phyloP scores from a whole-genome alignment of 2,113 vertebrate genomes.

The Gnathonemus echidnorhynchus region DNA sequence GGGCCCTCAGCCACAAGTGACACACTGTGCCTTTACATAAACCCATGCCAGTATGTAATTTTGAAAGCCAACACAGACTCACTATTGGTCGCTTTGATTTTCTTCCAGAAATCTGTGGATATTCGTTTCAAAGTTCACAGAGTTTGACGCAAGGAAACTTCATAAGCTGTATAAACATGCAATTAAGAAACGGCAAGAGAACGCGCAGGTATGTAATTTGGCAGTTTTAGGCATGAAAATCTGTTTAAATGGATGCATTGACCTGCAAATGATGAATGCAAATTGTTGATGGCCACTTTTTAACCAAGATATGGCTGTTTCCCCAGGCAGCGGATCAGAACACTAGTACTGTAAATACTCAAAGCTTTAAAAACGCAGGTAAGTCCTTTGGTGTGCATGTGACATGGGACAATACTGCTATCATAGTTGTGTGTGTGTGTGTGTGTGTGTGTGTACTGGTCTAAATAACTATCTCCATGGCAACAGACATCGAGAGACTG shows the following conservation, averaged over 20 bases:
- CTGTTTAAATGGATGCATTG: background rate
- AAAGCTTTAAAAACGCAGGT: conserved; percentile 81
- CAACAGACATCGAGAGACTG: conserved; percentile 77
- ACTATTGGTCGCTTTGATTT: background rate
- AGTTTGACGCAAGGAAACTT: conserved; percentile 95
- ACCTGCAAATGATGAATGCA: background rate
- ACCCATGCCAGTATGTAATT: background rate
- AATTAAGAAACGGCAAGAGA: conserved; percentile 95
- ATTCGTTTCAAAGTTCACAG: conserved; percentile 98
- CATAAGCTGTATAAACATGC: conserved; percentile 97
- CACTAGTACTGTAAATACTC: conserved; percentile 66
- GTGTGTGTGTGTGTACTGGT: background rate
- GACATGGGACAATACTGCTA: background rate
- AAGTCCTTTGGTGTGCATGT: conserved; percentile 26
- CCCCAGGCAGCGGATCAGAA: conserved; percentile 82
- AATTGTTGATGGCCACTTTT: background rate
- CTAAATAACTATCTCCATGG: background rate
- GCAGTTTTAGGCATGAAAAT: background rate
- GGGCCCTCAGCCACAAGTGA: background rate
- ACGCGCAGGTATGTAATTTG: conserved; percentile 66
- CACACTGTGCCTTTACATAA: background rate
- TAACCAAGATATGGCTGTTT: background rate
- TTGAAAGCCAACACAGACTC: background rate
- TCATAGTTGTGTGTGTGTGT: background rate
- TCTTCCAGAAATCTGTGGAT: conserved; percentile 88